phyloP scores from a whole-genome alignment of 1,140 invertebrate genomes.

The Drosophila carrolli region DNA sequence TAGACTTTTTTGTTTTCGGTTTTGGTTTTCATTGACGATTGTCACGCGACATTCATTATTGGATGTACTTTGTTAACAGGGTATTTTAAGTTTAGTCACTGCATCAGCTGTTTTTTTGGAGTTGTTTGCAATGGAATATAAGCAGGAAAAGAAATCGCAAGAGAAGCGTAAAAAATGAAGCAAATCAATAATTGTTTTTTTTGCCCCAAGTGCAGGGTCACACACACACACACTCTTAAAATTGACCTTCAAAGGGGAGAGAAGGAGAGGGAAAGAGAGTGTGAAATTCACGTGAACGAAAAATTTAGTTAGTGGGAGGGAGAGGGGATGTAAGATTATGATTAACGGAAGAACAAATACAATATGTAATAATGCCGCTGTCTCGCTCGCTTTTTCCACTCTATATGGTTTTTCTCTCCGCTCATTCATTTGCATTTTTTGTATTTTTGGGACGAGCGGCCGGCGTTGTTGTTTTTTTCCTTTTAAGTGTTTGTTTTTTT shows the following conservation, averaged over 20 bases:
- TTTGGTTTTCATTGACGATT: not conserved
- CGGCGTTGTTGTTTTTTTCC: constrained; percentile 24
- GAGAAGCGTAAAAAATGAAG: constrained; percentile 29
- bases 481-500: constrained; percentile 39
- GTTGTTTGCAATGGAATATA: constrained; percentile 2
- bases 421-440: constrained; percentile 27
- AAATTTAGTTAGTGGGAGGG: not conserved
- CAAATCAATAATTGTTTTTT: constrained; percentile 67
- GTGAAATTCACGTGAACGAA: constrained; percentile 25
- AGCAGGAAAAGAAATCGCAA: constrained; percentile 29
- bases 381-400: constrained; percentile 19
- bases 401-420: not conserved
- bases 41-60: constrained; percentile 19
- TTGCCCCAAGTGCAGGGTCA: constrained; percentile 74
- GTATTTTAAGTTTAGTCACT: constrained; percentile 11
- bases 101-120: constrained; percentile 33
- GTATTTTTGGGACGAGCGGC: constrained; percentile 23
- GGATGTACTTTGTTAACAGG: not conserved
- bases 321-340: constrained; percentile 41
- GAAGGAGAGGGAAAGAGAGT: not conserved
- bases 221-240: constrained; percentile 29
- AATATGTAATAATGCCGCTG: constrained; percentile 2
- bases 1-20: constrained; percentile 8
- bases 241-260: constrained; percentile 52
- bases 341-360: constrained; percentile 25